Base-by-base conservation (phyloP, 2,113 vertebrate genomes). In the Myrmophylax atrothorax region DNA sequence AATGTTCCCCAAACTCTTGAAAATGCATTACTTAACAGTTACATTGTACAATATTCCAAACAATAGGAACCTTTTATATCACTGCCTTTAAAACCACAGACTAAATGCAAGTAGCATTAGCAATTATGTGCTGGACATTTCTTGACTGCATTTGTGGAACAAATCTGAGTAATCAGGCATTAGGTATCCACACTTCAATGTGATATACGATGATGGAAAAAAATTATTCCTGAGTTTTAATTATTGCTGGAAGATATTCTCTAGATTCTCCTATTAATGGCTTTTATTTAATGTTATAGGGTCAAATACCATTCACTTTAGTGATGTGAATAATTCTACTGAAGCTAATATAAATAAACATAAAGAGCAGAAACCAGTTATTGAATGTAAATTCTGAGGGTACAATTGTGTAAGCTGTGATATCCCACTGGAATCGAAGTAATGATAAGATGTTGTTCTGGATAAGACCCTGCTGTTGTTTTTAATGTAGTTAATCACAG, bases 201-300 rank as follows among this genome's bases (percentile, higher is more conserved):
- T 87, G 77, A 94, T 93, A 93, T 81, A 90, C 78, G 49, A 42
- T 1, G 18, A 80, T 16, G 12, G 42, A 84, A 85, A 73, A 73
- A 52, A 68, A 49, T 1, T 12, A 35, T 31, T 79, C 80, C 44
- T 24, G 62, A 84, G 59, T 80, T 90, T 87, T 96, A 94, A 96
- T 79, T 91, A 90, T 75, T 87, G 62, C 83, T 96, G 55, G 66
- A 83, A 93, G 66, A 66, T 90, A 83, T 76, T 94, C 73, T 92
- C 50, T 60, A 91, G 50, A 37, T 94, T 92, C 52, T 80, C 42
- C 38, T 93, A 63, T 88, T 86, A 83, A 60, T 77, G 87, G 18
- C 52, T 94, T 96, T 84, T 49, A 79, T 82, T 92, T 88, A 44
- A 35, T 62, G 53, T 40, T 88, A 37, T 24, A 90, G 78, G 52